Evolutionary conservation across 2,888 invertebrate genomes (phyloP).

Genomic region (Uropetala carovei): DNA sequence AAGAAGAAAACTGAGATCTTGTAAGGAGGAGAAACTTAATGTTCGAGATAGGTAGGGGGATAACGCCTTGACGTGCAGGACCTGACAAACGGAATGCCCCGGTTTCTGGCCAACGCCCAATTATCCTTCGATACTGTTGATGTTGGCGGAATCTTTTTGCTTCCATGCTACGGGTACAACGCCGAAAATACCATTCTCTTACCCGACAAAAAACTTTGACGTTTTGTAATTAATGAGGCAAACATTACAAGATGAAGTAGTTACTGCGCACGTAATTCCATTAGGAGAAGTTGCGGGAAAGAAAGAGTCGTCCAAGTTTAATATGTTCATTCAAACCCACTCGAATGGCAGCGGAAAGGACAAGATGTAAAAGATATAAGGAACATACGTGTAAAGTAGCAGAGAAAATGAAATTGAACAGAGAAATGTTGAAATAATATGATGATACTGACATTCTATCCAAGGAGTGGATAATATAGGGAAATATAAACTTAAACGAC

Average conservation of each 20-base stretch:
- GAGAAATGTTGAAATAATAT: no score
- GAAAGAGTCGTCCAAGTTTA: not conserved
- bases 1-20: not conserved
- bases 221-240: constrained; percentile 25
- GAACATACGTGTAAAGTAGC: not conserved
- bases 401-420: not conserved
- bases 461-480: no score
- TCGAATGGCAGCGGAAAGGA: not conserved
- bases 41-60: not conserved
- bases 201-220: not conserved
- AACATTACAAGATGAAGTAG: not conserved
- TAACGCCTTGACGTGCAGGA: not conserved
- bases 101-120: constrained; percentile 30
- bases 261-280: not conserved
- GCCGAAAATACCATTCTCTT: not conserved
- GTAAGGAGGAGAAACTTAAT: constrained; percentile 20
- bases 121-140: constrained; percentile 17
- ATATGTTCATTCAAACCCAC: not conserved
- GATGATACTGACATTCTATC: no score
- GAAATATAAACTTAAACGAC: no score
- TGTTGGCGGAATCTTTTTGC: constrained; percentile 5
- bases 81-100: constrained; percentile 20
- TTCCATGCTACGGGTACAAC: not conserved
- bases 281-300: not conserved
- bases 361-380: not conserved